Percentiles rank a stretch among this genome's conserved stretches.
phyloP scores from a whole-genome alignment of 2,888 invertebrate species.

The Agrochola circellaris region DNA sequence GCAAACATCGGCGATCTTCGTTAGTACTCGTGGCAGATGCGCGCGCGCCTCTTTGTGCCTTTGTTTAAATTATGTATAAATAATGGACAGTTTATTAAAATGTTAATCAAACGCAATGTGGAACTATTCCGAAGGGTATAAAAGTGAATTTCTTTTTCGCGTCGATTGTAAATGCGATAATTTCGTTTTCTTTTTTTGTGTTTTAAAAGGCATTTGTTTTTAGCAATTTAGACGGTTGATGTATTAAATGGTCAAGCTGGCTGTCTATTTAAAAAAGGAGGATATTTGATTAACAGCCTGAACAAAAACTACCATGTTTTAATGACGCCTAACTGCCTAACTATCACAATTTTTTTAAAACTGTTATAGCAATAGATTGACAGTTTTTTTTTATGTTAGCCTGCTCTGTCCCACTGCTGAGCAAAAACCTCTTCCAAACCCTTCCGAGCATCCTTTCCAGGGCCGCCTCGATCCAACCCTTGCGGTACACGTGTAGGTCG shows the following conservation, averaged over 20 bases:
- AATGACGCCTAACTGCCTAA: not conserved
- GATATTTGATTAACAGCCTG: constrained; percentile 33
- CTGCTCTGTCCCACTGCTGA: no score
- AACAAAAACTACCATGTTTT: not conserved
- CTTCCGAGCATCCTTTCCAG: no score
- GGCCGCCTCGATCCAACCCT: no score
- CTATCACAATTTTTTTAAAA: not conserved
- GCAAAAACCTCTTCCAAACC: no score
- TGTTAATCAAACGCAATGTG: constrained; percentile 69
- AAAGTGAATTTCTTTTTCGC: constrained; percentile 63
- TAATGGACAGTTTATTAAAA: constrained; percentile 66
- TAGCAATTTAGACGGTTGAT: constrained; percentile 43
- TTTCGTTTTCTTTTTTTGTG: constrained; percentile 42
- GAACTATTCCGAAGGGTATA: constrained; percentile 59
- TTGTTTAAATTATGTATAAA: constrained; percentile 65
- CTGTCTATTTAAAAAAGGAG: constrained; percentile 35
- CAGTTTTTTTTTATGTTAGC: no score
- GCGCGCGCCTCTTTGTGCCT: constrained; percentile 53
- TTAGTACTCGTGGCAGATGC: constrained; percentile 58
- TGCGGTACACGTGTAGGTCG: no score
- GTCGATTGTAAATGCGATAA: constrained; percentile 55
- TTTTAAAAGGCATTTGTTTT: constrained; percentile 52
- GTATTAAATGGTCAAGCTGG: constrained; percentile 36
- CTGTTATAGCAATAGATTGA: not conserved
- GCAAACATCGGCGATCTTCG: constrained; percentile 61